phyloP scores from a whole-genome alignment of 2,888 invertebrate species.

The Cybosia mesomella region DNA sequence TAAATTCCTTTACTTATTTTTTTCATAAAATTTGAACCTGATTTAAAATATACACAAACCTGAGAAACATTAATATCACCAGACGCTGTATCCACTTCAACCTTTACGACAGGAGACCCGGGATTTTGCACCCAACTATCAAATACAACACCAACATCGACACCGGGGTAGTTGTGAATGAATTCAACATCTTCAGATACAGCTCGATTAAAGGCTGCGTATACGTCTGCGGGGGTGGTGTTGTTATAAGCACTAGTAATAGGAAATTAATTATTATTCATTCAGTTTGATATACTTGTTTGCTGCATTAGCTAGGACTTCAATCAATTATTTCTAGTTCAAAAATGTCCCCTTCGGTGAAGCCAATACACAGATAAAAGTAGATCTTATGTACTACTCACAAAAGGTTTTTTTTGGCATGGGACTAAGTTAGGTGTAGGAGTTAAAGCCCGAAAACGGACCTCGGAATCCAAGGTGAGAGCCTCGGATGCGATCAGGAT shows the following conservation, averaged over 20 bases:
- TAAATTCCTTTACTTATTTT: too few species aligned
- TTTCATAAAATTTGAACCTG: too few species aligned
- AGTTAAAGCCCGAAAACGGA: too few species aligned
- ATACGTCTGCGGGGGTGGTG: conserved; percentile 73
- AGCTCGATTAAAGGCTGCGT: conserved; percentile 70
- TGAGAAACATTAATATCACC: conserved; percentile 73
- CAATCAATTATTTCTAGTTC: too few species aligned
- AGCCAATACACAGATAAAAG: too few species aligned
- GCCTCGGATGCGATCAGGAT: too few species aligned
- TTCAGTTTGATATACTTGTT: neutral
- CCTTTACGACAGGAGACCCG: conserved; percentile 87
- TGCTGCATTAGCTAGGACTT: neutral
- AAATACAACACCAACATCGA: conserved; percentile 79
- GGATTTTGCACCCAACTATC: conserved; percentile 88
- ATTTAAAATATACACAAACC: conserved; percentile 44
- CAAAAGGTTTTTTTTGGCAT: neutral
- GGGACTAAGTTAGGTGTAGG: neutral
- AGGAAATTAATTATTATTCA: neutral
- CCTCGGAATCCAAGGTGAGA: too few species aligned
- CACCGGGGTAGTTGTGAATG: conserved; percentile 53
- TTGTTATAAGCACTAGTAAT: conserved; percentile 69
- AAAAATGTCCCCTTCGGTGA: too few species aligned
- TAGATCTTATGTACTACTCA: too few species aligned
- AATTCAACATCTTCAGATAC: conserved; percentile 66
- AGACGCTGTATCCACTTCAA: conserved; percentile 71